Evolutionary conservation across 2,113 vertebrate species (phyloP), one percentile per base, ranked within the genome.

Genomic region (Anseranas semipalmata): DNA sequence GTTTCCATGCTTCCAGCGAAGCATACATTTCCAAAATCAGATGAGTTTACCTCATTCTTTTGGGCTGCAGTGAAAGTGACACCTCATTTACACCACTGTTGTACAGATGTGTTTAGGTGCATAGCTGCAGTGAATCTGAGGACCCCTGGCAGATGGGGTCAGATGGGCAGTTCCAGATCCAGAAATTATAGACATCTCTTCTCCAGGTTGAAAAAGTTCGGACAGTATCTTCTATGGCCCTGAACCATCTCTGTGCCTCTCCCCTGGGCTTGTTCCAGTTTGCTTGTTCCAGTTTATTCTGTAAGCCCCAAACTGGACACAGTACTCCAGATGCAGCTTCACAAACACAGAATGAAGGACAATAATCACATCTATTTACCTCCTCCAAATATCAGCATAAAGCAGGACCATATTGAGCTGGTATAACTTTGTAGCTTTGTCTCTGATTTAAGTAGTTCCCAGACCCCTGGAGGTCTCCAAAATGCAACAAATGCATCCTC

Each of bases 201-300:
- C n/a, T 72, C 35, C 55, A 73, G 53, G 8, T 18, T 62, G 48
- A 80, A 89, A 75, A 68, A 72, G 5, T 5, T 13, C 15, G 37
- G 4, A 78, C 35, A 78, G 15, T 12, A 13, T 50, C 27, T 52
- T 56, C 11, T 10, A 19, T 5, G 0, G 0, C 41, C 18, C 46
- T 37, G 77, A 41, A 66, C 3, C 15, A 39, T 28, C 4, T 7
- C 1, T 37, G 10, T 9, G 25, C 7, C 12, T 87, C 32, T 67
- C 12, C 25, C 15, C 0, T 0, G 3, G 28, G 2, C 43, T 93
- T 3, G 1, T 65, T 78, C 27, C 24, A 43, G 22, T 53, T 68
- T 80, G 11, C 19, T 77, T 53, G 19, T 21, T 84, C 11, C 56
- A 25, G 16, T 43, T 84, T 52, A 33, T 33, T 10, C 35, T 53